Percentiles rank a stretch among this genome's conserved stretches.
Conservation (phyloP, 2,888 invertebrate species). For the Periphyllus acericola region DNA sequence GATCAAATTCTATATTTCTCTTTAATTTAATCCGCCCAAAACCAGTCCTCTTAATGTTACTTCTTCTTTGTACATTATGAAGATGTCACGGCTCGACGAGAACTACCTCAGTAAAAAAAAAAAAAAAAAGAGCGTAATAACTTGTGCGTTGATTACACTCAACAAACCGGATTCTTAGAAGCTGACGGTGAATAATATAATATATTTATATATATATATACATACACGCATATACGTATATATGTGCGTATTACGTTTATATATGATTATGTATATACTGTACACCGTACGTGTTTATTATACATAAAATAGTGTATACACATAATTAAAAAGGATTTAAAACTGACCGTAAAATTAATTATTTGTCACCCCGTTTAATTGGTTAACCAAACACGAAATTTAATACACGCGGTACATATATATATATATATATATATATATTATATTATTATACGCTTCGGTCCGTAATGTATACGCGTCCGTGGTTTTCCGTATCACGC, state of each 20-base stretch:
- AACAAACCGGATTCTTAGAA: slow-evolving; percentile 54
- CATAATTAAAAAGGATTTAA: slow-evolving; percentile 40
- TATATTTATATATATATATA: neutral
- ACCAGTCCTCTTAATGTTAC: slow-evolving; percentile 51
- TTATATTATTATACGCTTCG: neutral
- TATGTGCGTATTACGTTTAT: neutral
- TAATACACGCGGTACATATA: neutral
- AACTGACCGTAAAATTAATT: slow-evolving; percentile 57
- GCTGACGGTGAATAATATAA: slow-evolving; percentile 12
- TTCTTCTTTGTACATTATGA: slow-evolving; percentile 32
- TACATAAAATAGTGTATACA: neutral
- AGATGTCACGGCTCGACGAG: slow-evolving; percentile 56
- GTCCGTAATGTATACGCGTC: neutral
- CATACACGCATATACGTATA: slow-evolving; percentile 4
- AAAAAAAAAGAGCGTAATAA: slow-evolving; percentile 46
- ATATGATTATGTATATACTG: neutral
- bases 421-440: too few relatives aligned
- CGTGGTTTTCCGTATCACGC: neutral
- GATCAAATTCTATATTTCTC: slow-evolving; percentile 45
- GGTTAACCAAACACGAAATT: slow-evolving; percentile 55
- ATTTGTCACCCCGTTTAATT: slow-evolving; percentile 58
- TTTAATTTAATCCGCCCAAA: slow-evolving; percentile 60
- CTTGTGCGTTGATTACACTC: slow-evolving; percentile 59
- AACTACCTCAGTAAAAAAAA: neutral
- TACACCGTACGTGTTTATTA: neutral